phyloP scores from a whole-genome alignment of 2,888 invertebrate species.

The Biston stratarius region DNA sequence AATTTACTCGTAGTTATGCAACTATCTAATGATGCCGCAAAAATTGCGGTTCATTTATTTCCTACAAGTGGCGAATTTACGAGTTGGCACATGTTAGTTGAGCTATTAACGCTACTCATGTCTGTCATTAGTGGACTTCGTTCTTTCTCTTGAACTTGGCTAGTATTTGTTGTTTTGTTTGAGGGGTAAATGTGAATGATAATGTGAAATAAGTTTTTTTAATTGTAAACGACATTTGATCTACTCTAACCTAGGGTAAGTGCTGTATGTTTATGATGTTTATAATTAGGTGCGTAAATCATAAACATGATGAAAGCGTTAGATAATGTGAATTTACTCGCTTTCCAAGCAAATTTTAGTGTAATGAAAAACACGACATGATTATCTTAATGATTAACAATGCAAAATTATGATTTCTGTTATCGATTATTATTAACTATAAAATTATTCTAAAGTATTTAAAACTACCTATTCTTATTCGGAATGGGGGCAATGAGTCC shows the following conservation, averaged over 20 bases:
- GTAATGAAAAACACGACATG: too few relatives aligned
- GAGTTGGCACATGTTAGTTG: constrained; percentile 45
- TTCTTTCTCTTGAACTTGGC: constrained; percentile 47
- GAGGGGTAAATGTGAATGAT: constrained; percentile 11
- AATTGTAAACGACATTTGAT: neutral
- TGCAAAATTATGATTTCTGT: too few relatives aligned
- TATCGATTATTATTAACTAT: too few relatives aligned
- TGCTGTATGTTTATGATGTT: too few relatives aligned
- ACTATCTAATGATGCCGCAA: constrained; percentile 41
- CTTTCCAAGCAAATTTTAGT: too few relatives aligned
- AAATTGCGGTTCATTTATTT: constrained; percentile 42
- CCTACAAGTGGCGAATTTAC: constrained; percentile 42
- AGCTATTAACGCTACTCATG: constrained; percentile 43
- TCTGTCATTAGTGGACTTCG: constrained; percentile 41
- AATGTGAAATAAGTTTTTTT: constrained; percentile 18
- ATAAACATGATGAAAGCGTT: too few relatives aligned
- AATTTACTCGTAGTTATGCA: constrained; percentile 34
- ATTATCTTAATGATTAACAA: too few relatives aligned
- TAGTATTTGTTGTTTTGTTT: constrained; percentile 37
- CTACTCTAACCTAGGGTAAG: neutral
- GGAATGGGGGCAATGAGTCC: too few relatives aligned
- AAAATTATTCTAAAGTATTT: too few relatives aligned
- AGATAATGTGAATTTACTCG: too few relatives aligned
- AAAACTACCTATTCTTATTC: too few relatives aligned
- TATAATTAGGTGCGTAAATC: too few relatives aligned